phyloP scores from a whole-genome alignment of 2,113 vertebrate genomes.

The Lagopus leucura region DNA sequence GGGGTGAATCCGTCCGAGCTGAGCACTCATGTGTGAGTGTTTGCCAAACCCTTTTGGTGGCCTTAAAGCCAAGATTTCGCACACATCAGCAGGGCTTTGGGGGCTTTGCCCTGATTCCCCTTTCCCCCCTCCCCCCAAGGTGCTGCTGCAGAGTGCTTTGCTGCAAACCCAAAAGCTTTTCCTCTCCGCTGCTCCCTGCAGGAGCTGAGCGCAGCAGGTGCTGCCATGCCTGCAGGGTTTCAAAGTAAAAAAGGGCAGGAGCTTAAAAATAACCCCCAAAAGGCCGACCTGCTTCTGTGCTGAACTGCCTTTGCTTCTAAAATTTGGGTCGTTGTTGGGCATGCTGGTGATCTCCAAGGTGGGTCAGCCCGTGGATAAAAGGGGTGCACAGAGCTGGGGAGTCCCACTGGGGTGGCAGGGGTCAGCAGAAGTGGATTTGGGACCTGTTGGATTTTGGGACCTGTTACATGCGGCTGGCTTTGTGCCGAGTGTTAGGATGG shows the following conservation, averaged over 20 bases:
- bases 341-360: background rate
- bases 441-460: background rate
- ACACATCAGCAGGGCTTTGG: background rate
- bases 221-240: background rate
- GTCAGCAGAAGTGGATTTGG: rapidly evolving
- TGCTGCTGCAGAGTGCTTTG: background rate
- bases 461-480: background rate
- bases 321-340: background rate
- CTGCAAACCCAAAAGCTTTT: background rate
- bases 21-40: too few species aligned
- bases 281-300: background rate
- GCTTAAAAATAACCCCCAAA: background rate
- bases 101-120: background rate
- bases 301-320: background rate
- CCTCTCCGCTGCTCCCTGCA: too few species aligned
- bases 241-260: rapidly evolving
- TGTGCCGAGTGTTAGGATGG: background rate
- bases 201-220: background rate
- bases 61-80: background rate
- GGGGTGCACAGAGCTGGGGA: background rate
- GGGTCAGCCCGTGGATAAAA: background rate
- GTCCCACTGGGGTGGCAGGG: background rate
- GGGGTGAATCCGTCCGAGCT: too few species aligned
- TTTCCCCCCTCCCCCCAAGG: too few species aligned
- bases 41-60: background rate